Conservation (phyloP, 2,797 vertebrate species). For the Cryptoblepharus egeriae region DNA sequence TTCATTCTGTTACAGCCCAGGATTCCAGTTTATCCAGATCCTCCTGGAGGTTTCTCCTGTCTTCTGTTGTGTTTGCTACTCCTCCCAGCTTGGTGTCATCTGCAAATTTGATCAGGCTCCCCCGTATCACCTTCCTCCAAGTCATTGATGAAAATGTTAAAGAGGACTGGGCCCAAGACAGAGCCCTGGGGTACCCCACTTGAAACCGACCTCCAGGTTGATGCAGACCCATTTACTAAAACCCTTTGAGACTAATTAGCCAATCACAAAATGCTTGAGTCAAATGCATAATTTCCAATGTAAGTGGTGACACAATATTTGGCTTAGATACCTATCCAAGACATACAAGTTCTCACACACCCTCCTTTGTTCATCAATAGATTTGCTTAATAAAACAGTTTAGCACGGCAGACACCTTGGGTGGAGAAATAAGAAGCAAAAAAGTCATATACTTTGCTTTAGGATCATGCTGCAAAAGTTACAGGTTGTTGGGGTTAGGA, state of each 20-base stretch:
- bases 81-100: too few relatives aligned
- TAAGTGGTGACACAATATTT: slow-evolving; percentile 68
- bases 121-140: too few relatives aligned
- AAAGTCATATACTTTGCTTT: slow-evolving; percentile 50
- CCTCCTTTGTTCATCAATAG: slow-evolving; percentile 55
- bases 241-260: slow-evolving; percentile 60
- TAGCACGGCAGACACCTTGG: slow-evolving; percentile 54
- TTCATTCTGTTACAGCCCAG: too few relatives aligned
- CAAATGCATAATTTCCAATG: slow-evolving; percentile 64
- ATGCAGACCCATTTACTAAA: too few relatives aligned
- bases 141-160: too few relatives aligned
- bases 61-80: too few relatives aligned
- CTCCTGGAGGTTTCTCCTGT: too few relatives aligned
- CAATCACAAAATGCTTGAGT: slow-evolving; percentile 62
- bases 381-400: slow-evolving; percentile 61
- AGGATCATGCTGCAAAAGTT: slow-evolving; percentile 53
- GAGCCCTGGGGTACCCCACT: too few relatives aligned
- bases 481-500: neutral
- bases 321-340: slow-evolving; percentile 61
- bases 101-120: too few relatives aligned
- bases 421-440: slow-evolving; percentile 58
- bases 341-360: slow-evolving; percentile 60
- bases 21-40: too few relatives aligned
- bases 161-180: too few relatives aligned
- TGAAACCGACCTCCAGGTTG: too few relatives aligned